Conservation (phyloP, 2,113 vertebrate species). For the Silurus asotus region DNA sequence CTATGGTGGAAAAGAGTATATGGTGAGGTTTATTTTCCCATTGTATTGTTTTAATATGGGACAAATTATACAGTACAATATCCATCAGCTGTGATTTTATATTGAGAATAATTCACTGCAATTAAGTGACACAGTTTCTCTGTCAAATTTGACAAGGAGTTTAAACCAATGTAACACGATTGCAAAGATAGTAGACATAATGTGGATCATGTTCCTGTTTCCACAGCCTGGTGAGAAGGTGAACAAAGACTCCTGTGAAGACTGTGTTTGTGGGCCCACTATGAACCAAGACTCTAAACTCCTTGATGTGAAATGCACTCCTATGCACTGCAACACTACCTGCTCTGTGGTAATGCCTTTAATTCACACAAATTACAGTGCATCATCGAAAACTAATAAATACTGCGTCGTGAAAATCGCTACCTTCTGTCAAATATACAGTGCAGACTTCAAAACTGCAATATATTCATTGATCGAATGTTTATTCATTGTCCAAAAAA, state of each 20-base stretch:
- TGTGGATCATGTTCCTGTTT: conserved; percentile 2
- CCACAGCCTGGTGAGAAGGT: conserved; percentile 68
- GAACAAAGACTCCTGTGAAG: conserved; percentile 61
- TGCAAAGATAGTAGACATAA: neutral
- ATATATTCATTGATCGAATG: neutral
- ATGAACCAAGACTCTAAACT: conserved; percentile 55
- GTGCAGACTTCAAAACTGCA: neutral
- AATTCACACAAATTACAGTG: conserved; percentile 51
- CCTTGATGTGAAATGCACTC: conserved; percentile 63
- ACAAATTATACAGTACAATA: neutral
- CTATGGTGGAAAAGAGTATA: conserved; percentile 64
- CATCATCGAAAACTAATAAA: neutral
- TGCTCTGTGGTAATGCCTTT: conserved; percentile 72
- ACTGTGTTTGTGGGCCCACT: conserved; percentile 72
- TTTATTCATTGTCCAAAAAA: neutral
- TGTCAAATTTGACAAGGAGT: neutral
- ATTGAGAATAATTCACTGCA: neutral
- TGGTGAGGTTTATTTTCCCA: conserved; percentile 64
- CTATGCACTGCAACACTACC: conserved; percentile 62
- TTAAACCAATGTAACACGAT: neutral
- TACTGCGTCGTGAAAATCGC: neutral
- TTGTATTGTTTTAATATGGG: neutral
- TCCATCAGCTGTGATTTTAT: neutral
- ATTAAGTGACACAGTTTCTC: too few relatives aligned
- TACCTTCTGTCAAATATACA: neutral